A percentile compares a stretch with the other conserved stretches of the same genome.
Evolutionary conservation across 1,140 invertebrate species (phyloP).

Genomic region (Pseudachorutes palmiensis): DNA sequence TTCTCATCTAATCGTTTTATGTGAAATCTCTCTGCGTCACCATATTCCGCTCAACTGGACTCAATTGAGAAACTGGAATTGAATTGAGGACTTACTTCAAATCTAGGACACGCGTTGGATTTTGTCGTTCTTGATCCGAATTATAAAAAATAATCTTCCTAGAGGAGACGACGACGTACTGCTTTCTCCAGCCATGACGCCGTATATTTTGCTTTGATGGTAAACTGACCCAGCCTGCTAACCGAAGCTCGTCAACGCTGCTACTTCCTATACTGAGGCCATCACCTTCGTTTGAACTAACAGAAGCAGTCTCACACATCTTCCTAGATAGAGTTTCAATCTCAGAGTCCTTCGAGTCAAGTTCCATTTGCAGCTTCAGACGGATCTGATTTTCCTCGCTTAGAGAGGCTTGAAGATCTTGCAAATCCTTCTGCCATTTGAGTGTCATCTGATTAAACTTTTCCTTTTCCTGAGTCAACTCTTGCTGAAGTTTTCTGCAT

Average conservation of each 20-base stretch:
- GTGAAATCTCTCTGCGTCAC: too few relatives aligned
- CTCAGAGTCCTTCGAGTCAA: conserved; percentile 91
- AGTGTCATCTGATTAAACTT: conserved; percentile 79
- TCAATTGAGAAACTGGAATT: too few relatives aligned
- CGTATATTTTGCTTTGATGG: conserved; percentile 93
- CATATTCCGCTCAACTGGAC: too few relatives aligned
- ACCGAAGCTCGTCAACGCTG: conserved; percentile 20
- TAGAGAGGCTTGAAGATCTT: conserved; percentile 66
- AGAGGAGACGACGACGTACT: conserved; percentile 93
- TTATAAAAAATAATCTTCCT: conserved; percentile 98
- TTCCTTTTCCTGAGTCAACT: conserved; percentile 74
- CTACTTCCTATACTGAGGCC: conserved; percentile 12
- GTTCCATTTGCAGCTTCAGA: conserved; percentile 82
- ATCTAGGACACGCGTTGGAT: conserved; percentile 89
- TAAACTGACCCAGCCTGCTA: conserved; percentile 92
- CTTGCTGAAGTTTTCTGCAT: conserved; percentile 86
- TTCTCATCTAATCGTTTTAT: too few relatives aligned
- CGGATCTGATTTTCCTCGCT: conserved; percentile 60
- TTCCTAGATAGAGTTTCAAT: conserved; percentile 85
- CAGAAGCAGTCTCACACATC: conserved; percentile 49
- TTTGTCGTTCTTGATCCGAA: conserved; percentile 85
- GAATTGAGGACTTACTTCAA: conserved; percentile 83
- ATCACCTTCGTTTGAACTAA: conserved; percentile 36
- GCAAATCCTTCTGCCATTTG: conserved; percentile 70
- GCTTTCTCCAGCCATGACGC: conserved; percentile 91